Evolutionary conservation across 37 sponge, comb jelly and placozoan species (phyloP).

Genomic region (Corticium candelabrum): DNA sequence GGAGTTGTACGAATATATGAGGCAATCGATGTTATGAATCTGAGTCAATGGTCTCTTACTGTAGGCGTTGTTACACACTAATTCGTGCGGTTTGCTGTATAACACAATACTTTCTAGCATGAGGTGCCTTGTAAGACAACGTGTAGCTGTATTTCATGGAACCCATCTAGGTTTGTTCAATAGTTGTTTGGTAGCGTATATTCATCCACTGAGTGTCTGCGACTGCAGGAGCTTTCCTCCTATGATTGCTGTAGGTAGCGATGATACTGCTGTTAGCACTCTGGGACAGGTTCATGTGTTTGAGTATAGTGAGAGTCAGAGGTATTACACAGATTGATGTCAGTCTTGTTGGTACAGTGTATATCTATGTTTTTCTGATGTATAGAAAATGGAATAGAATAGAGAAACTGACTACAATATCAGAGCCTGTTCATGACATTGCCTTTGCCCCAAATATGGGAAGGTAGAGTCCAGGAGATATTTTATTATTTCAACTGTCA

Average conservation of each 20-base stretch:
- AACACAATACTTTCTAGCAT: constrained; percentile 27
- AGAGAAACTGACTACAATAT: constrained; percentile 49
- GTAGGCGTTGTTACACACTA: not conserved
- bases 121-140: constrained; percentile 56
- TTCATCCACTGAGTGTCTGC: not conserved
- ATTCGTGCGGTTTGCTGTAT: not conserved
- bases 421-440: constrained; percentile 82
- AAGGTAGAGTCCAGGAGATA: constrained; percentile 40
- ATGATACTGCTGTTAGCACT: constrained; percentile 35
- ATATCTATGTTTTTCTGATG: not conserved
- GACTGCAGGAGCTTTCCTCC: constrained; percentile 35
- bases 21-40: constrained; percentile 89
- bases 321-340: constrained; percentile 12
- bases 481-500: too few relatives aligned
- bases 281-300: constrained; percentile 48
- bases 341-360: too few relatives aligned
- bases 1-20: constrained; percentile 80
- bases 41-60: constrained; percentile 73
- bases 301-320: constrained; percentile 51
- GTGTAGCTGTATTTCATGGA: constrained; percentile 83
- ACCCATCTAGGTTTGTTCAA: constrained; percentile 60
- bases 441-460: constrained; percentile 93
- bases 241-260: constrained; percentile 79
- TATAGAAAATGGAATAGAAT: constrained; percentile 70
- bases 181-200: not conserved